These are phyloP conservation scores for Mus musculus DNA, from an alignment of 2,113 vertebrate species.

Conservation along the genomic window GRCm39 chr3:41707501-41708000, in stretches of 20 bases:
- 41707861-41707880: slow-evolving; percentile 26
- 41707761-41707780: neutral
- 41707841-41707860: neutral
- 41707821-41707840: neutral
- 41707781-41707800: neutral
- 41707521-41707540: neutral
- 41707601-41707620: neutral
- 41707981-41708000: slow-evolving; percentile 54
- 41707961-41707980: slow-evolving; percentile 17
- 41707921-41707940: slow-evolving; percentile 65
- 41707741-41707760: neutral
- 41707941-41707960: neutral
- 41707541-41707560: slow-evolving; percentile 23
- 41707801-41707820: neutral
- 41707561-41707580: neutral
- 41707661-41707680: neutral
- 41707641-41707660: neutral
- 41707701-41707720: slow-evolving; percentile 11
- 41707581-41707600: neutral
- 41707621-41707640: slow-evolving; percentile 34
- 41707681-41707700: neutral
- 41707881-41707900: slow-evolving; percentile 7
- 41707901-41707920: neutral
- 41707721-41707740: slow-evolving; percentile 42
- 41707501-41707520: neutral